Conservation (phyloP, 2,797 vertebrate genomes). For the Babyrousa celebensis region DNA sequence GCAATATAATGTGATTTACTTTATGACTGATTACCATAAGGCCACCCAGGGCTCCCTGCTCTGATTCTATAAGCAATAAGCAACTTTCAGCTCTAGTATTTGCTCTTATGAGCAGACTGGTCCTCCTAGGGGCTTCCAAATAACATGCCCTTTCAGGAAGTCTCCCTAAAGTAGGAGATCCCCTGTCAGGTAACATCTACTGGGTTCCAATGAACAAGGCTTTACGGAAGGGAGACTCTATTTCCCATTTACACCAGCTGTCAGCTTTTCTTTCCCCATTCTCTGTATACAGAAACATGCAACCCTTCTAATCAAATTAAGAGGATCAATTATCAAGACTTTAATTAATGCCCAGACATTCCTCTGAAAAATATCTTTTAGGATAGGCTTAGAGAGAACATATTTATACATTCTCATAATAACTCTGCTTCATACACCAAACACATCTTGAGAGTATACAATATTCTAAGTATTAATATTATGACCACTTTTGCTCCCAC, state of each 20-base stretch:
- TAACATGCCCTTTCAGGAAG: not conserved
- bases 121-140: not conserved
- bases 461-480: not conserved
- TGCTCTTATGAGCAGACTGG: not conserved
- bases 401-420: not conserved
- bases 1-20: not conserved
- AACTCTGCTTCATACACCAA: slow-evolving; percentile 20
- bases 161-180: not conserved
- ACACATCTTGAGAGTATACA: not conserved
- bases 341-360: not conserved
- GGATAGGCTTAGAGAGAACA: slow-evolving; percentile 1
- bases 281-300: not conserved
- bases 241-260: not conserved
- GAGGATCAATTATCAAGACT: not conserved
- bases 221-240: not conserved
- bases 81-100: not conserved
- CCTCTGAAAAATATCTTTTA: slow-evolving; percentile 53
- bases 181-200: not conserved
- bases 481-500: not conserved
- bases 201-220: not conserved
- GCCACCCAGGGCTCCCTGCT: not conserved
- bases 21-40: not conserved
- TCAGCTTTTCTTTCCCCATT: not conserved
- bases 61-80: not conserved
- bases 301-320: not conserved